Base-by-base conservation (phyloP, 2,888 invertebrate species). In the Pollenia labialis region DNA sequence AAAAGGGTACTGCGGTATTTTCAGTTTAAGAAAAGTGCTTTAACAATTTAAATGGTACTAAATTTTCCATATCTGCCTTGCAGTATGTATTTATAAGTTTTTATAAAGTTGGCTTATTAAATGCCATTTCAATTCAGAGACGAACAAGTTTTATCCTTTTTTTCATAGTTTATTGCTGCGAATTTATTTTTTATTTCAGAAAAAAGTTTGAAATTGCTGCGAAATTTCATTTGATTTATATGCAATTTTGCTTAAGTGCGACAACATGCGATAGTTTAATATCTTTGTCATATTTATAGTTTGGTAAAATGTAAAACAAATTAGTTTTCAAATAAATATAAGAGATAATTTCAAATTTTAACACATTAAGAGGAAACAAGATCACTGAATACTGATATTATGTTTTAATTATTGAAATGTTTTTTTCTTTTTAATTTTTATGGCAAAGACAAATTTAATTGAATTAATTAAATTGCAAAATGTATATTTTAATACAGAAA, bases 71-170 rank as follows among this genome's bases (percentile, higher is more conserved):
- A 32, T 6, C 32, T 32, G 32, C 32, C 32, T 32, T 32, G 32
- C 32, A 32, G 6, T 32, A 42, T n/a, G 7, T 60, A 50, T 50
- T 32, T 9, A 50, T 8, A 72, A 56, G 46, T 46, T 42, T 32
- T 71, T 6, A 18, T 4, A 62, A 46, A 64, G 32, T 83, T 83
- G 83, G 56, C 83, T 83, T 72, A 83, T 83, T 77, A 62, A 72
- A 66, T 64, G 54, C 16, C 71, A 83, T 83, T 71, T 71, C 48
- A 71, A 83, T 83, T 54, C 82, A 72, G 16, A 82, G 4, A 40
- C 16, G 7, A 66, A 44, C 52, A 50, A 69, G 42, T 69, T 50
- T 50, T 62, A 62, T 18, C 50, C 40, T 62, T 79, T 11, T 79
- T 32, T 44, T 58, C n/a, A 44, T 32, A 32, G 3, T 62, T 80